These are phyloP conservation scores for Actinostola sp. DNA, from an alignment of 92 coral and sea anemone genomes.

Conservation along the genomic window DNA sequence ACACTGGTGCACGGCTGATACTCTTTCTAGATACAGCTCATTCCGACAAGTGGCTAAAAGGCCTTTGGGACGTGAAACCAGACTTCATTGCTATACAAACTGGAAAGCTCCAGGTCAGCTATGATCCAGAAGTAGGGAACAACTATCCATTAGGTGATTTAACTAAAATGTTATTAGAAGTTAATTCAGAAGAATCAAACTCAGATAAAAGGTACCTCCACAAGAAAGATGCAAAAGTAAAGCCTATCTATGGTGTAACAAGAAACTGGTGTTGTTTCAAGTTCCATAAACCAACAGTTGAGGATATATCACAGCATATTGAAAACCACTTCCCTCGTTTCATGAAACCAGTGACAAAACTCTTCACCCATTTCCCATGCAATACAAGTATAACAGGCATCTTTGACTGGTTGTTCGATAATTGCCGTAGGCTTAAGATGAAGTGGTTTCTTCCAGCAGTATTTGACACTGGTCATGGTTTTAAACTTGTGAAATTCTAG, in stretches of 20 bases:
- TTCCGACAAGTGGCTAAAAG: constrained; percentile 87
- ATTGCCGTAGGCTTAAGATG: constrained; percentile 86
- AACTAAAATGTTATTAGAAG: constrained; percentile 85
- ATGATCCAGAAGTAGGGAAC: constrained; percentile 81
- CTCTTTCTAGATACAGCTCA: constrained; percentile 88
- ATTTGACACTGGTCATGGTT: constrained; percentile 98
- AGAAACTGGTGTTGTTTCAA: constrained; percentile 91
- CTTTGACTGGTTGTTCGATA: constrained; percentile 79
- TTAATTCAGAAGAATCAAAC: constrained; percentile 61
- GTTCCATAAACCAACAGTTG: constrained; percentile 92
- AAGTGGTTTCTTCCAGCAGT: constrained; percentile 95
- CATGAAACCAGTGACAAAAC: constrained; percentile 90
- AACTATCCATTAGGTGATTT: constrained; percentile 87
- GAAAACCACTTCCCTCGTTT: constrained; percentile 92
- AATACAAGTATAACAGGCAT: constrained; percentile 78
- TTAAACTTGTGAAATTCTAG: constrained; percentile 74
- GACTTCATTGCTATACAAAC: constrained; percentile 91
- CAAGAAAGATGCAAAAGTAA: constrained; percentile 65
- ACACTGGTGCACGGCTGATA: constrained; percentile 82
- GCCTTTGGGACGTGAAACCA: constrained; percentile 72
- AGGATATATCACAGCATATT: constrained; percentile 89
- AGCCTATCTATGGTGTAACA: constrained; percentile 89
- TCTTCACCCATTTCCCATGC: constrained; percentile 88
- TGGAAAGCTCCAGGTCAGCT: constrained; percentile 62
- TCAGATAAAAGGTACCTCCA: constrained; percentile 61